Evolutionary conservation across 2,797 vertebrate genomes (phyloP), one percentile per base, ranked within the genome.

Genomic region (Microcaecilia unicolor): DNA sequence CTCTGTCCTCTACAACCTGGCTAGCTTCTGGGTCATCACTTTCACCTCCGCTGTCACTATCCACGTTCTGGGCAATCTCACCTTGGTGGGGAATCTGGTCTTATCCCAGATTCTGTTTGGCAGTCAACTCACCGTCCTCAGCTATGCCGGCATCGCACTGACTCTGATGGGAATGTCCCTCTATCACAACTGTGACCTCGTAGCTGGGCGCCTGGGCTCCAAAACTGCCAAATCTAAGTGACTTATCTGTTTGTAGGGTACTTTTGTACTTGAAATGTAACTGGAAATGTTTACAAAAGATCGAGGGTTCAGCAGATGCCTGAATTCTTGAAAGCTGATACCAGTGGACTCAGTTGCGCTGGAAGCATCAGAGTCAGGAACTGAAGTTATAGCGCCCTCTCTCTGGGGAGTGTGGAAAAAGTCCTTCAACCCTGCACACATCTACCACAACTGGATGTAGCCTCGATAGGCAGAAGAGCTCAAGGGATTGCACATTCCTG

Each of bases 21-120:
- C 95, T 65, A 93, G 93, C 72, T 91, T 86, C 81, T 89, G 83
- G 23, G 74, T 99, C 56, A 89, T 98, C 74, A 90, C 90, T 3
- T 90, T 92, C 49, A 98, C 95, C 10, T 99, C 95, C 0, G 91
- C 94, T 7, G 94, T 99, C 76, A 99, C 95, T 0, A 79, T 99
- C 66, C 95, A 99, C 4, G 83, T 99, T 49, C 86, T 98, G 15
- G 95, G 95, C 37, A 98, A 98, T 67, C 65, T 97, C 61, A 93
- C 80, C 1, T 75, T 95, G 25, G 90, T 94, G 66, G 95, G 92
- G 23, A 99, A 97, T 75, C 78, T 98, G 42, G 58, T 96, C 58
- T 64, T 98, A 32, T 96, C 94, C 3, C 70, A 87, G 48, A 55
- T 97, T 49, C 80, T 98, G 6, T 99, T 99, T 0, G 90, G 87